Evolutionary conservation across 2,797 vertebrate genomes (phyloP), one percentile per base, ranked within the genome.

Genomic region (Brachyalestes nurse): DNA sequence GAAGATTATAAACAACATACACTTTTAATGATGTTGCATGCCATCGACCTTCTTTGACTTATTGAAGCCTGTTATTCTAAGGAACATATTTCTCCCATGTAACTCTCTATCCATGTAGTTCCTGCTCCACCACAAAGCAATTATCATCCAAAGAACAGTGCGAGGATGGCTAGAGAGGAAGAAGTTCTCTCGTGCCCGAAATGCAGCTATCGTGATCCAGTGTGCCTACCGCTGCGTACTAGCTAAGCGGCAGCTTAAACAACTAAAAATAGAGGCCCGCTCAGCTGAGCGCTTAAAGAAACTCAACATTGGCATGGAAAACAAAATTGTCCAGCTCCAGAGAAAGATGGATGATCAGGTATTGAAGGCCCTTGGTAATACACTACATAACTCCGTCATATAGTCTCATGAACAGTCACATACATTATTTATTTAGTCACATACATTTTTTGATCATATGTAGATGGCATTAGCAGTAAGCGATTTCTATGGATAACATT

Each of bases 241-340:
- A 0, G 98, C 98, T 69, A 94, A 83, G 21, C 90, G 89, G 0
- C 91, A 93, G 78, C 89, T 98, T 19, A 93, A 97, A 84, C 93
- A 93, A 1, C 95, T 97, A 58, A 97, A 95, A 93, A 96, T 97
- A 0, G 97, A 98, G 40, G 97, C 97, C 0, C 93, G 95, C 21
- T 97, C 97, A 0, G 96, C 92, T 0, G 72, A 97, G 76, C 96
- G 95, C 83, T 93, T 97, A 65, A 98, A 96, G 90, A 97, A 96
- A 7, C 97, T 99, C 88, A 98, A 97, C 40, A 90, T 94, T 0
- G 98, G 98, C 75, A 99, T 99, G 98, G 98, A 99, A 93, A 99
- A 98, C 90, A 99, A 99, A 88, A 97, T 99, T 19, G 96, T 99
- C 0, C 97, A 99, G 88, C 94, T 99, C 14, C 97, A 97, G 87